Evolutionary conservation across 2,888 invertebrate species (phyloP).

Genomic region (Morpho deidamia): DNA sequence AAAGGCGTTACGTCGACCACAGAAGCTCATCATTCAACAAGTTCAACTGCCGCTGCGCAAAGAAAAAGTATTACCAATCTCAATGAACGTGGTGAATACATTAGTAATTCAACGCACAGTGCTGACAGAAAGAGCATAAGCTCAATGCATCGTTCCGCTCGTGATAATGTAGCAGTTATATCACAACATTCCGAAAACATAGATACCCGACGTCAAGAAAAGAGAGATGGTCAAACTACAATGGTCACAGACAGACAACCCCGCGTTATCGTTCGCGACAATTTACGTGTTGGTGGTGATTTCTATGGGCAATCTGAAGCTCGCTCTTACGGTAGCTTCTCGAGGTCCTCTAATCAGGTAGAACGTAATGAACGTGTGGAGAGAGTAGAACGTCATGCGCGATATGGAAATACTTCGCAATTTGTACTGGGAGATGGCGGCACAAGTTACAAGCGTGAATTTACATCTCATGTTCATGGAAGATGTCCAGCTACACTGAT

Average conservation of each 20-base stretch:
- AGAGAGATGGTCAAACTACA: constrained; percentile 75
- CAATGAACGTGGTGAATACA: constrained; percentile 84
- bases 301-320: constrained; percentile 87
- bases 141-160: constrained; percentile 85
- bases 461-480: constrained; percentile 82
- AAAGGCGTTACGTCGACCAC: constrained; percentile 82
- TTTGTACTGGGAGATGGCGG: constrained; percentile 85
- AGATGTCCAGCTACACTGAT: constrained; percentile 90
- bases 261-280: constrained; percentile 80
- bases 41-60: constrained; percentile 87
- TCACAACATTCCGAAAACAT: constrained; percentile 72
- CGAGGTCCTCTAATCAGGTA: constrained; percentile 60
- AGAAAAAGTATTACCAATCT: constrained; percentile 89
- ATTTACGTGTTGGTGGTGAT: constrained; percentile 84
- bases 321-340: constrained; percentile 83
- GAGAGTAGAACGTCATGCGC: constrained; percentile 78
- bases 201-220: constrained; percentile 53
- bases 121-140: constrained; percentile 88
- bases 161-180: constrained; percentile 69
- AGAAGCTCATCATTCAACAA: constrained; percentile 85
- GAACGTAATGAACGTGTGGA: constrained; percentile 70
- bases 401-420: constrained; percentile 84
- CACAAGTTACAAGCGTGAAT: constrained; percentile 88
- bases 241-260: constrained; percentile 79
- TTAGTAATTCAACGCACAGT: constrained; percentile 81